Evolutionary conservation across 2,797 vertebrate genomes (phyloP).

Genomic region (Myotis daubentonii): DNA sequence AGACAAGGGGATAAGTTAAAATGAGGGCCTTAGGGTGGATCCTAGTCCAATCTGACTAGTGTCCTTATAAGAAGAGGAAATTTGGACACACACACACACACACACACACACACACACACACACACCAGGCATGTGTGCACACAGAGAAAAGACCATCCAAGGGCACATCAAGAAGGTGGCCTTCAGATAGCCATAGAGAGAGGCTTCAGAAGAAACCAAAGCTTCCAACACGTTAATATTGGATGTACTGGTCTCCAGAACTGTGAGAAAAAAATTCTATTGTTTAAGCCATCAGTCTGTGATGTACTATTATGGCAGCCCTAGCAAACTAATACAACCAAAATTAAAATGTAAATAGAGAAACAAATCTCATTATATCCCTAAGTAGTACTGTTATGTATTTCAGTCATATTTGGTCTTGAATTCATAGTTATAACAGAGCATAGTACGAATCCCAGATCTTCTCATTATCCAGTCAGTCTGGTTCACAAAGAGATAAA

Average conservation of each 20-base stretch:
- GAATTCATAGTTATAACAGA: background rate
- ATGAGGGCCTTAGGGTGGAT: background rate
- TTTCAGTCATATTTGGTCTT: constrained; percentile 1
- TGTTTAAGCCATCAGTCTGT: background rate
- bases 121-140: background rate
- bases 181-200: background rate
- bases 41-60: background rate
- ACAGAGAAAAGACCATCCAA: background rate
- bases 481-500: background rate
- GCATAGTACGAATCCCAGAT: background rate
- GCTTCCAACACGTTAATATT: background rate
- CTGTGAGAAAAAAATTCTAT: background rate
- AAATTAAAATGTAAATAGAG: constrained; percentile 7
- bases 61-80: background rate
- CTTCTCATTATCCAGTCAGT: background rate
- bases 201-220: background rate
- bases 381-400: background rate
- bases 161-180: background rate
- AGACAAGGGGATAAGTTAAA: background rate
- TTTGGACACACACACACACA: background rate
- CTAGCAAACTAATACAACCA: background rate
- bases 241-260: background rate
- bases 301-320: background rate
- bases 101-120: background rate
- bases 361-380: background rate